A percentile compares a stretch with the other conserved stretches of the same genome.
These are phyloP conservation scores for Sapajus apella DNA, from an alignment of 2,113 vertebrate genomes.

Conservation along the genomic window DNA sequence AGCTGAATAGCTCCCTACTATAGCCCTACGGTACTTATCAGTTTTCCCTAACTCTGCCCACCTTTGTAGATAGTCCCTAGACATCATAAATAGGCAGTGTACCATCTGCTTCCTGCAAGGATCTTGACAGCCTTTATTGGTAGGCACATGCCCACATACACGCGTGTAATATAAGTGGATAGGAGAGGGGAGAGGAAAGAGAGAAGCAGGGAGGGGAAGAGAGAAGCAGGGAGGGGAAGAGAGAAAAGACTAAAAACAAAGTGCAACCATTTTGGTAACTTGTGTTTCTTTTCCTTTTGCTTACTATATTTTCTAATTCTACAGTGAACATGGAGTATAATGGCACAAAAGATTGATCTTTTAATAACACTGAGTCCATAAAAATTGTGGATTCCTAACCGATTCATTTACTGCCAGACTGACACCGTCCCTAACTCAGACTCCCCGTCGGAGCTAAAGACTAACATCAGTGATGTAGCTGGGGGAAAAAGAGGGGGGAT, in stretches of 20 bases:
- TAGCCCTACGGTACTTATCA: neutral
- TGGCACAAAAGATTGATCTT: neutral
- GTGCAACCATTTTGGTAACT: neutral
- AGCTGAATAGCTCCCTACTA: neutral
- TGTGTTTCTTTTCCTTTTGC: neutral
- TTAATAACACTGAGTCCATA: neutral
- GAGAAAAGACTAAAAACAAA: neutral
- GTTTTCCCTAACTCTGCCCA: neutral
- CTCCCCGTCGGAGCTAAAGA: neutral
- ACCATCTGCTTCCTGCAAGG: neutral
- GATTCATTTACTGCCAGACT: neutral
- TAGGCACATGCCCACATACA: neutral
- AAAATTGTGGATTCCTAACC: conserved; percentile 14
- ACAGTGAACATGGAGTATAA: neutral
- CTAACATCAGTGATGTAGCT: neutral
- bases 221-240: too few relatives aligned
- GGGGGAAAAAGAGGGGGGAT: neutral
- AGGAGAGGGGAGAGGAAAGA: neutral
- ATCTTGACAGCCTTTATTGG: neutral
- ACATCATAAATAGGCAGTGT: neutral
- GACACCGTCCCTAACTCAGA: neutral
- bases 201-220: neutral
- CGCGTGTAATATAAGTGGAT: neutral
- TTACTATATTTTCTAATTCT: conserved; percentile 10
- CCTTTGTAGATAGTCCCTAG: neutral